phyloP scores from a whole-genome alignment of 2,888 invertebrate species.

The Capitulum mitella region DNA sequence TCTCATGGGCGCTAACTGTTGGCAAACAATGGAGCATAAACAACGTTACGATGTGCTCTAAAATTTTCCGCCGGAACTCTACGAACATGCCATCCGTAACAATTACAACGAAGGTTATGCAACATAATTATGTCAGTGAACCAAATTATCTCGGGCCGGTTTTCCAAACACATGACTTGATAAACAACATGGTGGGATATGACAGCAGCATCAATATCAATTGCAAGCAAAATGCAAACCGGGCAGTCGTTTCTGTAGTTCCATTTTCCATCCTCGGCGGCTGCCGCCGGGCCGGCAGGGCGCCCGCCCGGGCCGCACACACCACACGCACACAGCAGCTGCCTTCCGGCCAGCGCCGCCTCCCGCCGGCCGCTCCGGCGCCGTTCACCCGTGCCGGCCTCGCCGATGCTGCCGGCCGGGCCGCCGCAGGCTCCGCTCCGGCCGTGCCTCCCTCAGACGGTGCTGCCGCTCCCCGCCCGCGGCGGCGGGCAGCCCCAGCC shows the following conservation, averaged over 20 bases:
- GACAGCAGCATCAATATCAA: neutral
- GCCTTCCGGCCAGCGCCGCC: neutral
- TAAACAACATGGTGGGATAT: slow-evolving; percentile 8
- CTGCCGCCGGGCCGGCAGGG: no score
- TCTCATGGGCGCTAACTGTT: neutral
- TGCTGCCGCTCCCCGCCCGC: no score
- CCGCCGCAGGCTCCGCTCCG: no score
- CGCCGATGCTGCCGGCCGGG: no score
- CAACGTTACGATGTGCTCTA: neutral
- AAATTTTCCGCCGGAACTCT: neutral
- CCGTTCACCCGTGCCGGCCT: neutral
- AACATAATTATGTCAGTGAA: neutral
- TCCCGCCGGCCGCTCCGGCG: neutral
- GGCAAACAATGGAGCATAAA: neutral
- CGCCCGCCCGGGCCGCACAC: neutral
- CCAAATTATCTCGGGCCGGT: neutral
- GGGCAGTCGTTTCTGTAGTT: neutral
- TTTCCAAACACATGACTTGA: neutral
- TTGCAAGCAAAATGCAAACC: neutral
- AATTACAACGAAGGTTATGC: neutral
- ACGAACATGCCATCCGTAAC: neutral
- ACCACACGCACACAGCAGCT: neutral
- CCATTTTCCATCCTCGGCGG: neutral
- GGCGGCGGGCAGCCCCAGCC: no score
- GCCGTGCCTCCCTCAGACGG: no score